phyloP scores from a whole-genome alignment of 2,888 invertebrate genomes.

The Acutogordius australiensis region DNA sequence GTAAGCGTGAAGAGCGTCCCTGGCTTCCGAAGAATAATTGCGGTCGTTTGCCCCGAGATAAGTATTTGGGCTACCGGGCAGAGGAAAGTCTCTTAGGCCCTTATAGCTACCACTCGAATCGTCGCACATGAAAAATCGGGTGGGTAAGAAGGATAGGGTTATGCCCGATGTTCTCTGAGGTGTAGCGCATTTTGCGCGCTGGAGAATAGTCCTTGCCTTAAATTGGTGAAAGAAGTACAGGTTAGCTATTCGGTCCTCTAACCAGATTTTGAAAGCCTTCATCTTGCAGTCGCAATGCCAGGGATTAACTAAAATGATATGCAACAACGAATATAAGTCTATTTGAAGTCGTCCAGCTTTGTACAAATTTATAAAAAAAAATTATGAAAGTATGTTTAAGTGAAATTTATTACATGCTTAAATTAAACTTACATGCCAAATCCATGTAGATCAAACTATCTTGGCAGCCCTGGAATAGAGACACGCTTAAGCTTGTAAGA shows the following conservation, averaged over 20 bases:
- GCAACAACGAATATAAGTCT: too few species aligned
- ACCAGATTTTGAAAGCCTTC: not conserved
- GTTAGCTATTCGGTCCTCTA: not conserved
- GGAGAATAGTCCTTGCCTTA: not conserved
- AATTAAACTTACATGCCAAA: not conserved
- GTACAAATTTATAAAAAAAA: too few species aligned
- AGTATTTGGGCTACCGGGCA: too few species aligned
- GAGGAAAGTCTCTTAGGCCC: too few species aligned
- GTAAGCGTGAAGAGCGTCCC: not conserved
- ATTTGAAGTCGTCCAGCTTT: too few species aligned
- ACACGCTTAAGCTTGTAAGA: not conserved
- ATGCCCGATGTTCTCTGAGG: not conserved
- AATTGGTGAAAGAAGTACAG: not conserved
- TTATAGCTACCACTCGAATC: too few species aligned
- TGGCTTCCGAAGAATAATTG: not conserved
- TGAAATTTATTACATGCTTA: not conserved
- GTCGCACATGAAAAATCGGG: not conserved
- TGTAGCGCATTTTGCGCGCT: not conserved
- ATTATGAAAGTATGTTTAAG: not conserved
- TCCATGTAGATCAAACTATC: conserved; percentile 2
- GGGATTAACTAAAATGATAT: conserved; percentile 4
- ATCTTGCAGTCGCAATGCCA: conserved; percentile 6
- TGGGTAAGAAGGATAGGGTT: not conserved
- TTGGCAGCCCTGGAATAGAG: not conserved
- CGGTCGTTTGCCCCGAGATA: too few species aligned